A percentile compares a stretch with the other conserved stretches of the same genome.
phyloP scores from a whole-genome alignment of 2,113 vertebrate species.

The Calonectris borealis region DNA sequence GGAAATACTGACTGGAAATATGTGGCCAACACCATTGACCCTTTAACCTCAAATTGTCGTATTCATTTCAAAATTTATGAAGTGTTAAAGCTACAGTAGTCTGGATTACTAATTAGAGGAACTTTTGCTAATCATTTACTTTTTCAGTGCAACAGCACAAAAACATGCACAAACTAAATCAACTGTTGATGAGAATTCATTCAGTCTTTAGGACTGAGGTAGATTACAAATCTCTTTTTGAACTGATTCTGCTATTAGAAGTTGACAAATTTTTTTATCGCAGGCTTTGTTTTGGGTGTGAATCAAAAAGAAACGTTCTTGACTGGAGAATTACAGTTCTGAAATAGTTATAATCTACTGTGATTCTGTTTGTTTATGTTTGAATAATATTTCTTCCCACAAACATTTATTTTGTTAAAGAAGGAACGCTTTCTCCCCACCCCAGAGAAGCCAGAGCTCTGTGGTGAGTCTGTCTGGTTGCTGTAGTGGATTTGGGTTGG shows the following conservation, averaged over 20 bases:
- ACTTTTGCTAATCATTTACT: background rate
- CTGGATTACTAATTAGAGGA: background rate
- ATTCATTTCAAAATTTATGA: background rate
- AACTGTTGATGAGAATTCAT: background rate
- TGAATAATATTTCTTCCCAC: background rate
- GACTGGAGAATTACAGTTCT: background rate
- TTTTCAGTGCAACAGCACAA: background rate
- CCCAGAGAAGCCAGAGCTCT: background rate
- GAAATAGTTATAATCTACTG: background rate
- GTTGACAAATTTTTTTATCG: background rate
- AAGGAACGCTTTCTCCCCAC: background rate
- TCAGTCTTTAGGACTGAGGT: background rate
- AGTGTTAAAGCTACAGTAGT: conserved; percentile 15
- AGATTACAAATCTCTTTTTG: background rate
- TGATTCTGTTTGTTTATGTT: background rate
- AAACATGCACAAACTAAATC: background rate
- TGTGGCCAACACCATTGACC: background rate
- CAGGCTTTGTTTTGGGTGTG: background rate
- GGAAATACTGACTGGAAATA: background rate
- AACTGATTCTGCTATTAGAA: background rate
- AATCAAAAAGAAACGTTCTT: background rate
- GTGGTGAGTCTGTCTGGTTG: background rate
- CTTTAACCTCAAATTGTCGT: background rate
- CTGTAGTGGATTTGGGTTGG: background rate
- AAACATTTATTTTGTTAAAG: background rate